Evolutionary conservation across 2,113 vertebrate species (phyloP), one percentile per base, ranked within the genome.

Genomic region (Coptodon rendalli): DNA sequence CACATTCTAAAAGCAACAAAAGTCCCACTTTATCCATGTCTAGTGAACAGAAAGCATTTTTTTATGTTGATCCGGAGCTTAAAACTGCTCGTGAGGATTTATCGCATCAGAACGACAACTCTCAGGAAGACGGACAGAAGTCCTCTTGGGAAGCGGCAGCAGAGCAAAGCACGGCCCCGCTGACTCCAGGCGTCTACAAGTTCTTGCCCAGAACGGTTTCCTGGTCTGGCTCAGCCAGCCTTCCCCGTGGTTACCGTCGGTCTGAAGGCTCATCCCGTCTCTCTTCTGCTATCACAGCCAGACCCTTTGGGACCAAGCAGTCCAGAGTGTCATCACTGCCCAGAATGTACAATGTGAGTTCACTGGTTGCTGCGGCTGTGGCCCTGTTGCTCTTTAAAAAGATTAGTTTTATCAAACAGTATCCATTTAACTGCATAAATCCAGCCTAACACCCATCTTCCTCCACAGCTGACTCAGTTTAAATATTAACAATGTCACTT

Each of bases 221-320:
- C 3, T 93, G 87, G 89, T 94, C 91, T 3, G 82, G 93, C 79
- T 97, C 98, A 89, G 96, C 97, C 80, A 97, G 97, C 89, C 97
- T 99, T 89, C 98, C 98, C 9, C 97, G 98, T 93, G 97, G 96
- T 80, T 98, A 97, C 96, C 97, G 97, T 91, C 97, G 96, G 92
- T 96, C 97, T 0, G 97, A 99, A 52, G 89, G 94, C 87, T 97
- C 96, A 11, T 93, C 96, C 22, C 97, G 97, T 89, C 95, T 99
- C 90, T 97, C 98, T 22, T 97, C 97, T 66, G 97, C 98, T 68
- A 97, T 99, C 93, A 97, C 97, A 45, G 95, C 99, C 22, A 97
- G 96, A 95, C 99, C 98, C 82, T 99, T 98, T 92, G 97, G 97
- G 88, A 89, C 93, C 84, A 98, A 97, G 43, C 96, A 96, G 63